A percentile compares a stretch with the other conserved stretches of the same genome.
phyloP scores from a whole-genome alignment of 2,113 vertebrate genomes.

The Sylvilagus bachmani region DNA sequence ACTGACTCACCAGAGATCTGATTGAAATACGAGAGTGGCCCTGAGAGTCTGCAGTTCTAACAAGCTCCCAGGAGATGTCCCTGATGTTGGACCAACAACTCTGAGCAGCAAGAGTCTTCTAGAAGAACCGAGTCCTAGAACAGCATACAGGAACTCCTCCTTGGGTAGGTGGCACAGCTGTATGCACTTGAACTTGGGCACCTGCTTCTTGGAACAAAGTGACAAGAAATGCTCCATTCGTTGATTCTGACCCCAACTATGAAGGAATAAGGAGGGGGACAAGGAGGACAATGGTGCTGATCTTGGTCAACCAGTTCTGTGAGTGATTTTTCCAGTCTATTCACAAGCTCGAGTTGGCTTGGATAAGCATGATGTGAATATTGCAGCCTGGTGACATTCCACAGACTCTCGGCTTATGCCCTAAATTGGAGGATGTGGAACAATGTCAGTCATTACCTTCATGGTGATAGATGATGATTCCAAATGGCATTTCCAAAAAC shows the following conservation, averaged over 20 bases:
- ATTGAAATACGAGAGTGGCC: neutral
- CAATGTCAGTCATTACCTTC: constrained; percentile 27
- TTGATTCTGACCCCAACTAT: constrained; percentile 37
- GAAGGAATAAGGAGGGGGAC: neutral
- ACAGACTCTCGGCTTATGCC: constrained; percentile 4
- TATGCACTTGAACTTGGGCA: neutral
- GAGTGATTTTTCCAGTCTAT: constrained; percentile 14
- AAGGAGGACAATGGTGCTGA: constrained; percentile 4
- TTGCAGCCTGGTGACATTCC: constrained; percentile 34
- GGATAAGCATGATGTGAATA: neutral
- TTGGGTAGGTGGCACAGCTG: neutral
- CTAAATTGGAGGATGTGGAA: constrained; percentile 34
- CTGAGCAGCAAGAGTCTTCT: neutral
- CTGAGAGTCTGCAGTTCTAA: constrained; percentile 9
- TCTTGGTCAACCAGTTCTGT: neutral
- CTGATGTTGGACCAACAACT: neutral
- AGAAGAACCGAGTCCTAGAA: neutral
- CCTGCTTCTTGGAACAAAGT: neutral
- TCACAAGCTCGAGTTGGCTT: neutral
- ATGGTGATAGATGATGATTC: constrained; percentile 24
- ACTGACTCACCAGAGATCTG: neutral
- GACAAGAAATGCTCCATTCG: constrained; percentile 5
- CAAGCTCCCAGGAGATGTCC: neutral
- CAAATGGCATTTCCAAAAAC: neutral
- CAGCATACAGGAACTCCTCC: neutral